Conservation (phyloP, 2,888 invertebrate species). For the Himalopsyche japonica region DNA sequence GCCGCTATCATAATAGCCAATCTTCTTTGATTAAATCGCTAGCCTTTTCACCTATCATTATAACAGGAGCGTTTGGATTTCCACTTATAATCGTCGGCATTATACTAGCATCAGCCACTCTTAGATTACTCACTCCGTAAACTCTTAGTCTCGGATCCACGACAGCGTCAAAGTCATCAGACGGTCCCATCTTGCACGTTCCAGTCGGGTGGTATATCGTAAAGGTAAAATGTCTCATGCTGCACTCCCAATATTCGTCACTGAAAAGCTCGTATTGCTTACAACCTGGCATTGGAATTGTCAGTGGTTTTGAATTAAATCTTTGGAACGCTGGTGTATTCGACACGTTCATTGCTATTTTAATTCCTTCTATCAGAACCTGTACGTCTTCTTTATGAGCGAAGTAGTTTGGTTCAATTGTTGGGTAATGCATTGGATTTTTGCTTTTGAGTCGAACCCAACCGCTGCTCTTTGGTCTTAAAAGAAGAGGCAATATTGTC, state of each 20-base stretch:
- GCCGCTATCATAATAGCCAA: constrained; percentile 61
- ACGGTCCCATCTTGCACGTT: constrained; percentile 87
- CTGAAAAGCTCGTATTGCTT: constrained; percentile 70
- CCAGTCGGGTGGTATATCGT: constrained; percentile 87
- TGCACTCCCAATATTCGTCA: constrained; percentile 87
- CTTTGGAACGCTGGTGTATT: constrained; percentile 78
- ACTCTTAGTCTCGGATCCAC: constrained; percentile 79
- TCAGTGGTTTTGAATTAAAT: constrained; percentile 78
- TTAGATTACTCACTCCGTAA: constrained; percentile 74
- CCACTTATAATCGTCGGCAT: constrained; percentile 90
- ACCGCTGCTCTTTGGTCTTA: constrained; percentile 87
- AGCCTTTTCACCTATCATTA: constrained; percentile 90
- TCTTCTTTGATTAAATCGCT: constrained; percentile 89
- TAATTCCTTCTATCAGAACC: constrained; percentile 81
- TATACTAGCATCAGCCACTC: constrained; percentile 83
- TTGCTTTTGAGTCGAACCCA: constrained; percentile 80
- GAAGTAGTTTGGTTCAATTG: constrained; percentile 91
- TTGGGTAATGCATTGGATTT: constrained; percentile 81
- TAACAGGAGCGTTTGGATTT: constrained; percentile 86
- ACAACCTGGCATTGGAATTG: constrained; percentile 82
- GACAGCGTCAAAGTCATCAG: constrained; percentile 73
- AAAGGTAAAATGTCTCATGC: constrained; percentile 76
- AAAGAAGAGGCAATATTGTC: constrained; percentile 77
- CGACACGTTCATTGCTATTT: constrained; percentile 79
- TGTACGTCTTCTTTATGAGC: constrained; percentile 80